These are phyloP conservation scores for Parazoanthus darwini DNA, from an alignment of 92 coral and sea anemone species.

Conservation along the genomic window DNA sequence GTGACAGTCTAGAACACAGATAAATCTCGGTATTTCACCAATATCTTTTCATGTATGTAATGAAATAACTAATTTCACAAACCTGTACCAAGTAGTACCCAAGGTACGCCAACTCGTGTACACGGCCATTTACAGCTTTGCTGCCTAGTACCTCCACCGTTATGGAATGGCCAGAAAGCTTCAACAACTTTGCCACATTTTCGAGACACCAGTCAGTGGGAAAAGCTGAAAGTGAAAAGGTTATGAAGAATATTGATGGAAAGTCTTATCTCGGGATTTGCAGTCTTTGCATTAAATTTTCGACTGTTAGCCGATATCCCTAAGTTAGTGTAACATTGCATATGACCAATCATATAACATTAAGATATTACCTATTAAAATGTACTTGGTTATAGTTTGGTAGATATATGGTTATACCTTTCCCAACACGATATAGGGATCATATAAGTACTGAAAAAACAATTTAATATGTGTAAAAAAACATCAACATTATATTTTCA, in stretches of 20 bases:
- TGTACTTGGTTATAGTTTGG: background rate
- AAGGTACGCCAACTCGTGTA: constrained; percentile 88
- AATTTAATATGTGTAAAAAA: too few relatives aligned
- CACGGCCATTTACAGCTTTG: constrained; percentile 93
- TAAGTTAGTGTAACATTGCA: too few relatives aligned
- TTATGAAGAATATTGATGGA: background rate
- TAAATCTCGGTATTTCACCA: too few relatives aligned
- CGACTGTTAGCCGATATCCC: background rate
- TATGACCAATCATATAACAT: too few relatives aligned
- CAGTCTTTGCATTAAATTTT: background rate
- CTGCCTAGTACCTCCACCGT: constrained; percentile 88
- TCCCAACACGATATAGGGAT: too few relatives aligned
- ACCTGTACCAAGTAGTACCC: constrained; percentile 95
- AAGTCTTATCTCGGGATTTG: background rate
- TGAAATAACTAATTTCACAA: background rate
- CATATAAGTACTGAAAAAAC: too few relatives aligned
- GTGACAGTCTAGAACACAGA: too few relatives aligned
- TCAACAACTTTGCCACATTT: constrained; percentile 91
- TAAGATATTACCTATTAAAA: too few relatives aligned
- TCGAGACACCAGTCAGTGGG: constrained; percentile 95
- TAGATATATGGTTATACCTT: background rate
- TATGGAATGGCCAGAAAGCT: constrained; percentile 84
- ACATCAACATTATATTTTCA: too few relatives aligned
- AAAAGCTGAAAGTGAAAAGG: constrained; percentile 51
- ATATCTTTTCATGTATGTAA: background rate